Evolutionary conservation across 1,140 invertebrate species (phyloP).

Genomic region (Holotrichia oblita): DNA sequence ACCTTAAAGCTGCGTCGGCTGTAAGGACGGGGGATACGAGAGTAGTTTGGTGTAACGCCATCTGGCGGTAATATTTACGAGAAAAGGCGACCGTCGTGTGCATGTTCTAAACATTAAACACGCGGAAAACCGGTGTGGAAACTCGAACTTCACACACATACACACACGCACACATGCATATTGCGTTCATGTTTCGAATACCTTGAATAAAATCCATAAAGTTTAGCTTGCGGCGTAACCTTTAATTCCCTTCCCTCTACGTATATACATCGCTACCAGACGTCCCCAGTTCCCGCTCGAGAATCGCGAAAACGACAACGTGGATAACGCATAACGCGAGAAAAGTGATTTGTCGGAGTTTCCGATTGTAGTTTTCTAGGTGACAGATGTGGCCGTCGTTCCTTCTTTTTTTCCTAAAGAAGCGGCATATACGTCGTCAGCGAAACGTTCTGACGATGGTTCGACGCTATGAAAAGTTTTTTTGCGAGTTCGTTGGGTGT

Average conservation of each 20-base stretch:
- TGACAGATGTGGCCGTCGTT: background rate
- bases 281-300: no score
- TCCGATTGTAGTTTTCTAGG: background rate
- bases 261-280: background rate
- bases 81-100: background rate
- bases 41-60: no score
- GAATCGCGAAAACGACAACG: no score
- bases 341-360: slow-evolving; percentile 6
- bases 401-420: no score
- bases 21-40: background rate
- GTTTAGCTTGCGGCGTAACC: background rate
- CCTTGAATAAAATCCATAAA: background rate
- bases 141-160: background rate
- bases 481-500: no score
- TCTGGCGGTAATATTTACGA: slow-evolving; percentile 6
- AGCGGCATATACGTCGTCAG: no score
- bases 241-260: background rate
- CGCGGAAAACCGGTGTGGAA: background rate
- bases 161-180: no score
- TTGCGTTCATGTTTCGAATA: background rate
- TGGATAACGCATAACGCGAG: background rate
- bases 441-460: no score
- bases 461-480: no score
- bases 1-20: background rate
- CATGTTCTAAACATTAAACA: background rate